These are phyloP conservation scores for Machimus atricapillus DNA, from an alignment of 2,888 invertebrate species.

Conservation along the genomic window DNA sequence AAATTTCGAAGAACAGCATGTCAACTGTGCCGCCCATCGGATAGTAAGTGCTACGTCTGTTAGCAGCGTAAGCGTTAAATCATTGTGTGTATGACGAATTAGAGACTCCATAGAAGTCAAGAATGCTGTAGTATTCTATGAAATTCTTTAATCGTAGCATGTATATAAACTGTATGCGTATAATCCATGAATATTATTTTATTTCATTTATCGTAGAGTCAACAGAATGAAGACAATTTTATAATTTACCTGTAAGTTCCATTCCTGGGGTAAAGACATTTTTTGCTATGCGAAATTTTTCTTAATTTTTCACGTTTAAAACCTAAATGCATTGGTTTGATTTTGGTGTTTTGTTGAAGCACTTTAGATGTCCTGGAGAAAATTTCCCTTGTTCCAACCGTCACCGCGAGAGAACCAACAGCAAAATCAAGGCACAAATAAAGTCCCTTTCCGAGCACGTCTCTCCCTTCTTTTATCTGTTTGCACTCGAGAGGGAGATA, in stretches of 20 bases:
- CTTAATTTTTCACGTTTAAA: conserved; percentile 64
- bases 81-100: not conserved
- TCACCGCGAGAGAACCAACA: conserved; percentile 24
- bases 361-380: conserved; percentile 19
- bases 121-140: not conserved
- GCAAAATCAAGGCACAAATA: conserved; percentile 19
- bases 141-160: not conserved
- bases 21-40: not conserved
- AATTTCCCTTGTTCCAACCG: conserved; percentile 26
- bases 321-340: conserved; percentile 64
- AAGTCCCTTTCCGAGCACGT: conserved; percentile 6
- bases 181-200: not conserved
- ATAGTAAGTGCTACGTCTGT: not conserved
- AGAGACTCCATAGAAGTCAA: not conserved
- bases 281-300: conserved; percentile 61
- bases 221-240: not conserved
- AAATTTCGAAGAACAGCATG: not conserved
- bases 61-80: not conserved
- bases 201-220: not conserved
- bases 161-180: not conserved
- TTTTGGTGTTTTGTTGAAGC: conserved; percentile 55
- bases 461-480: not conserved
- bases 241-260: conserved; percentile 59
- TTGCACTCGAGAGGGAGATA: conserved; percentile 1
- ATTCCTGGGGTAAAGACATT: conserved; percentile 63